phyloP scores from a whole-genome alignment of 1,140 invertebrate species.

The Caenorhabditis tropicalis region DNA sequence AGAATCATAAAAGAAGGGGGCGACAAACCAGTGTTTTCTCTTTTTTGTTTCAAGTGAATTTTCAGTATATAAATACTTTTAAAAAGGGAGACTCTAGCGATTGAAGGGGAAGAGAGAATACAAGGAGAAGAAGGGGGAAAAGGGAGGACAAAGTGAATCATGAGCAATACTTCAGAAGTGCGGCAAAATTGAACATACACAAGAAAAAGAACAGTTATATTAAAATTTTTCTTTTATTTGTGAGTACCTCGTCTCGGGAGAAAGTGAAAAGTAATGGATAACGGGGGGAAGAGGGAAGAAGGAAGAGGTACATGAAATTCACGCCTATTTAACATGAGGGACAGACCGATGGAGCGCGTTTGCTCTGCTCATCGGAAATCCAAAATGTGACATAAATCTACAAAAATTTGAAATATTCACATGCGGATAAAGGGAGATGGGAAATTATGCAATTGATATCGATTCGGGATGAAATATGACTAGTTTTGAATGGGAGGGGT shows the following conservation, averaged over 20 bases:
- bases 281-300: not conserved
- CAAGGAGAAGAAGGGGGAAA: not conserved
- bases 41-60: conserved; percentile 37
- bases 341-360: not conserved
- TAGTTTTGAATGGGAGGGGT: not conserved
- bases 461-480: conserved; percentile 16
- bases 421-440: not conserved
- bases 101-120: too few relatives aligned
- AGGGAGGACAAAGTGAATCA: conserved; percentile 15
- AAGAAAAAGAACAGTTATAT: not conserved
- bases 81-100: not conserved
- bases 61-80: not conserved
- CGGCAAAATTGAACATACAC: too few relatives aligned
- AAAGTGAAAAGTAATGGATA: not conserved
- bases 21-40: not conserved
- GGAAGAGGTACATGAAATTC: not conserved
- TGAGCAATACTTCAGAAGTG: conserved; percentile 15
- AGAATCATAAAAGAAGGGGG: not conserved
- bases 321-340: conserved; percentile 23
- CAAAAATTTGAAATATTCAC: not conserved
- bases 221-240: not conserved
- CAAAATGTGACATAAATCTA: not conserved
- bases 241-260: conserved; percentile 2
- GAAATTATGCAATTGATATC: conserved; percentile 41
- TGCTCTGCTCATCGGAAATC: not conserved